Conservation (phyloP, 2,888 invertebrate genomes). For the Tanytarsus gracilentus region DNA sequence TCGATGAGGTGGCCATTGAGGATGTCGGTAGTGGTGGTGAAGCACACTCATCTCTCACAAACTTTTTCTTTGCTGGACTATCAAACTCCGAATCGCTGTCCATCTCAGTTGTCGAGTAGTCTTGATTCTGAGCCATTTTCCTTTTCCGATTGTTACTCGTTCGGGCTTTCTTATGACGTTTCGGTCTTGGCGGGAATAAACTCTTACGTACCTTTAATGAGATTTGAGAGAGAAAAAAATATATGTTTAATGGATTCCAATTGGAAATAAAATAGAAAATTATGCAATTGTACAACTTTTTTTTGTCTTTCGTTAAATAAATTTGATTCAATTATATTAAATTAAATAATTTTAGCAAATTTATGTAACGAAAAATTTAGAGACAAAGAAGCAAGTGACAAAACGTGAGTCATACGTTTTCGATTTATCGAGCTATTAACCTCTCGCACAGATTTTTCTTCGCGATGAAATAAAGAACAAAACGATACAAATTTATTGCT, state of each 20-base stretch:
- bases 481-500: not conserved
- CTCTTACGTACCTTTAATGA: conserved; percentile 55
- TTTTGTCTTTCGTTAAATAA: too few relatives aligned
- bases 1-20: not conserved
- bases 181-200: conserved; percentile 59
- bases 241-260: conserved; percentile 32
- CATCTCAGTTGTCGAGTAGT: conserved; percentile 8
- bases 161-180: conserved; percentile 39
- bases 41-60: not conserved
- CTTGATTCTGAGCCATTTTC: conserved; percentile 22
- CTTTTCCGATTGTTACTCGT: conserved; percentile 23
- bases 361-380: too few relatives aligned
- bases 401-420: conserved; percentile 32
- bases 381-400: too few relatives aligned
- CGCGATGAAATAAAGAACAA: not conserved
- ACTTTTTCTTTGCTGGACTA: not conserved
- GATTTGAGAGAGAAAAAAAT: conserved; percentile 31
- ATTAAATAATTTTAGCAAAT: too few relatives aligned
- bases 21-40: not conserved
- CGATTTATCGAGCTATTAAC: conserved; percentile 32
- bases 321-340: too few relatives aligned
- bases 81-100: conserved; percentile 9
- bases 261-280: conserved; percentile 31
- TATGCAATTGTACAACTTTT: too few relatives aligned
- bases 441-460: conserved; percentile 6